Base-by-base conservation (phyloP, 2,113 vertebrate genomes). In the Callospermophilus lateralis region DNA sequence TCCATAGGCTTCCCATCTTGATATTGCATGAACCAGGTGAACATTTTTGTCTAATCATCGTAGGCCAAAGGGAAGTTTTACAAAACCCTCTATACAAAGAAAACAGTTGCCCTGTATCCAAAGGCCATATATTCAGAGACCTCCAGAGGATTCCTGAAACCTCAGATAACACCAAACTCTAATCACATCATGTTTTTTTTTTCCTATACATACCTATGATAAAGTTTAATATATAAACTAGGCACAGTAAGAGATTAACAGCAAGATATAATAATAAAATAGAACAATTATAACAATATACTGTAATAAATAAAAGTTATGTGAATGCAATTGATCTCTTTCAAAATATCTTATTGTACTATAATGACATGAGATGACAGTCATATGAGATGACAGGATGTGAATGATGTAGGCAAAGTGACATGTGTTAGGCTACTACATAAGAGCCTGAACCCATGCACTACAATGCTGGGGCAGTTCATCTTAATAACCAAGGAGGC, bases 1-100 rank as follows among this genome's bases (percentile, higher is more conserved):
- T 72, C 51, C 65, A 12, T 11, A 67, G 48, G 32, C 39, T 90
- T 94, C 86, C 72, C 72, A 24, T 87, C 74, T 95, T 79, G 45
- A 94, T 48, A n/a, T 0, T 48, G 22, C 70, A 61, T 72, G 89
- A 45, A 88, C 45, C 34, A 74, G 78, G 19, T 93, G 76, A 93
- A 92, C 15, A 51, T 92, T 96, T 89, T 93, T 79, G 80, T 93
- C 26, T 63, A 76, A 89, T 72, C 34, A 45, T 76, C 37, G 92
- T 76, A n/a, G n/a, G 76, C 51, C 72, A 61, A 92, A 78, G 30
- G 65, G 45, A 90, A 45, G 89, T 95, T 94, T 65, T 87, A 80
- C 39, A 86, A 95, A 76, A 93, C 93, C 3, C 42, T 22, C 93
- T 63, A 37, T 39, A 70, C 45, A 87, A 96, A 84, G 34, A 48